These are phyloP conservation scores for Peribatodes rhomboidaria DNA, from an alignment of 2,888 invertebrate species.

Conservation along the genomic window DNA sequence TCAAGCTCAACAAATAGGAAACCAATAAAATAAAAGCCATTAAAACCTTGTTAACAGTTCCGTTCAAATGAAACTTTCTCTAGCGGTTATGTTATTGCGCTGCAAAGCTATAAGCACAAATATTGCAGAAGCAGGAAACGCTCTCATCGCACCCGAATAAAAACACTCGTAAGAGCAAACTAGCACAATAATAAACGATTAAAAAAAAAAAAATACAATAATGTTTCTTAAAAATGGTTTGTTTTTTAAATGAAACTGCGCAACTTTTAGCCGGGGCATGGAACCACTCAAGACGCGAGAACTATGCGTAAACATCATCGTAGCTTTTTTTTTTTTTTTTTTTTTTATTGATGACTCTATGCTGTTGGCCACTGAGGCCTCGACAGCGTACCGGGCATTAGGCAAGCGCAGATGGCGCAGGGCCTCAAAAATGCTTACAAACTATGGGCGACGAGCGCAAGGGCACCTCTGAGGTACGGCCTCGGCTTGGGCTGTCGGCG, in stretches of 20 bases:
- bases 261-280: conserved; percentile 4
- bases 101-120: conserved; percentile 17
- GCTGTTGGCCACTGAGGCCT: too few relatives aligned
- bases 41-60: neutral
- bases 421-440: too few relatives aligned
- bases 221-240: conserved; percentile 10
- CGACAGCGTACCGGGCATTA: too few relatives aligned
- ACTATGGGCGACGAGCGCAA: too few relatives aligned
- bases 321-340: too few relatives aligned
- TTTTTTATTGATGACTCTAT: too few relatives aligned
- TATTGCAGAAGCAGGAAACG: conserved; percentile 50
- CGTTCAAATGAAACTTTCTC: conserved; percentile 4
- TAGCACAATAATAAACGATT: conserved; percentile 25
- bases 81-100: neutral
- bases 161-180: conserved; percentile 32
- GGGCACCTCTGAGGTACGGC: too few relatives aligned
- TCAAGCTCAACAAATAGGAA: conserved; percentile 1
- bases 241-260: conserved; percentile 25
- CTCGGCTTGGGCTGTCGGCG: too few relatives aligned
- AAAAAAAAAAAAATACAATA: neutral
- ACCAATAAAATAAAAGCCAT: neutral
- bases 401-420: too few relatives aligned
- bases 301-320: neutral
- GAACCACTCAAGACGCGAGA: neutral
- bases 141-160: conserved; percentile 48